Evolutionary conservation across 1,140 invertebrate genomes (phyloP).

Genomic region (Plodia interpunctella): DNA sequence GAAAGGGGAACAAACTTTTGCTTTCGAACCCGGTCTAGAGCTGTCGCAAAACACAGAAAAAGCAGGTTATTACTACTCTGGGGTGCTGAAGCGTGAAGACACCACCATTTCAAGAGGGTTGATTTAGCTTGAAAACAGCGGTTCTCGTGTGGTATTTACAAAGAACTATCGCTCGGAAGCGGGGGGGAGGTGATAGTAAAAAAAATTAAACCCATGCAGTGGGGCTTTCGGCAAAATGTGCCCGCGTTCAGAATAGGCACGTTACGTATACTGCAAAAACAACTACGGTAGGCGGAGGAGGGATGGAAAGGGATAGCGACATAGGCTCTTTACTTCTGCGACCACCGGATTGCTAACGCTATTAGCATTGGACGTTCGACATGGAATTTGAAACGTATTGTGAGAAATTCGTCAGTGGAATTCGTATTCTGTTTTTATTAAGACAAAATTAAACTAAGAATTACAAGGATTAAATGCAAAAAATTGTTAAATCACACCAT

Average conservation of each 20-base stretch:
- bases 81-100: constrained; percentile 31
- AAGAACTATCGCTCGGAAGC: constrained; percentile 37
- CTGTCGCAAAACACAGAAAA: constrained; percentile 76
- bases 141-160: constrained; percentile 31
- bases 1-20: constrained; percentile 81
- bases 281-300: constrained; percentile 39
- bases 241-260: constrained; percentile 34
- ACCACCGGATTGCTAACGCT: constrained; percentile 41
- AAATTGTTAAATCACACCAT: no score
- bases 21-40: constrained; percentile 77
- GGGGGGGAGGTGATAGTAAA: constrained; percentile 27
- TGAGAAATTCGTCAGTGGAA: neutral
- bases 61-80: constrained; percentile 51
- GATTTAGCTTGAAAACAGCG: constrained; percentile 55
- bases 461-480: no score
- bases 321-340: constrained; percentile 57
- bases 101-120: constrained; percentile 77
- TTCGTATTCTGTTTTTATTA: neutral
- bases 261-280: constrained; percentile 45
- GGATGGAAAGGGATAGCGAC: constrained; percentile 35
- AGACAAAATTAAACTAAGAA: no score
- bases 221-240: constrained; percentile 43
- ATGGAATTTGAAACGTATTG: neutral
- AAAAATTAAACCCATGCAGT: constrained; percentile 63
- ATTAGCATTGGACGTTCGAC: neutral